Conservation (phyloP, 2,797 vertebrate species). For the Anableps anableps region DNA sequence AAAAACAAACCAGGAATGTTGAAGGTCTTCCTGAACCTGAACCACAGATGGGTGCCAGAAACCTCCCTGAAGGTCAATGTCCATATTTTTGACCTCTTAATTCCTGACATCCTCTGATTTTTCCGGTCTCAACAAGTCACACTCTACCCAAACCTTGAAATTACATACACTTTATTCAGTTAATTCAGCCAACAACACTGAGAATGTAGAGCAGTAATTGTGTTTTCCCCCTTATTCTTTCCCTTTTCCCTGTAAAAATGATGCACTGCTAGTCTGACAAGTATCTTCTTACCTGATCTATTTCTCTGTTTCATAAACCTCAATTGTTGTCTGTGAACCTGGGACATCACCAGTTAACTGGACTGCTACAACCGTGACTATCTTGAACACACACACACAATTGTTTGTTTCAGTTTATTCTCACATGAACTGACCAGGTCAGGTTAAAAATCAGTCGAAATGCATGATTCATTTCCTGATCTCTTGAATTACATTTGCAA, state of each 20-base stretch:
- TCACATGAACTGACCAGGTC: not conserved
- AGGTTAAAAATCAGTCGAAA: slow-evolving; percentile 4
- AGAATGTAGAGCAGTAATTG: not conserved
- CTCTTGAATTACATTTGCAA: slow-evolving; percentile 1
- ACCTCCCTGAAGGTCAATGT: not conserved
- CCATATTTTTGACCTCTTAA: slow-evolving; percentile 12
- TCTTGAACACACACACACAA: not conserved
- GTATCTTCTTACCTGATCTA: not conserved
- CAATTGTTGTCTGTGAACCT: slow-evolving; percentile 1
- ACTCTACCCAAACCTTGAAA: not conserved
- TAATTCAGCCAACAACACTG: not conserved
- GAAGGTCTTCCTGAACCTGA: not conserved
- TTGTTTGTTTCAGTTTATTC: slow-evolving; percentile 7
- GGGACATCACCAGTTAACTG: not conserved
- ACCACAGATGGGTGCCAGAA: not conserved
- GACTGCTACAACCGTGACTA: not conserved
- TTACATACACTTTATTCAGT: not conserved
- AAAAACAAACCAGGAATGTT: slow-evolving; percentile 5
- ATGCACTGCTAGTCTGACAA: not conserved
- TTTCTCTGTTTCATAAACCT: not conserved
- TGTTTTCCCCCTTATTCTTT: not conserved
- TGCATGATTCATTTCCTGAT: not conserved
- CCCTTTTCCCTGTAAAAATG: not conserved
- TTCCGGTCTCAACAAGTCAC: not conserved
- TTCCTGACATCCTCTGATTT: not conserved